These are phyloP conservation scores for Macaria liturata DNA, from an alignment of 2,888 invertebrate genomes.

Conservation along the genomic window DNA sequence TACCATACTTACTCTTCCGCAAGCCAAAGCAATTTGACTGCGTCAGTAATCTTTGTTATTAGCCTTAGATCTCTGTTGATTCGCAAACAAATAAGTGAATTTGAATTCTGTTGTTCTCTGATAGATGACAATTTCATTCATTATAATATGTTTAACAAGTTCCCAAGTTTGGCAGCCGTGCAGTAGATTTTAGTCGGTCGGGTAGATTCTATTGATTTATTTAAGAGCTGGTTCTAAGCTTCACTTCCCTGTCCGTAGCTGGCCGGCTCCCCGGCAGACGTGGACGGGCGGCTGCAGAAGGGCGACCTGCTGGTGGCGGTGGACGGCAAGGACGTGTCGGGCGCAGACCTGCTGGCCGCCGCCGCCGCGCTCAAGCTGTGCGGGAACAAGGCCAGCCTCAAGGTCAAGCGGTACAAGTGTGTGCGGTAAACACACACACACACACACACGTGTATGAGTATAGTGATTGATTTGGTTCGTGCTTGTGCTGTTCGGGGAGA, in stretches of 20 bases:
- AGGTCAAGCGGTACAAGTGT: constrained; percentile 93
- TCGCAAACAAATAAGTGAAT: too few relatives aligned
- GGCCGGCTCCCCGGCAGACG: constrained; percentile 93
- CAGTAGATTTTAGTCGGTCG: too few relatives aligned
- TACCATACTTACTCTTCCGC: too few relatives aligned
- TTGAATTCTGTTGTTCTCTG: too few relatives aligned
- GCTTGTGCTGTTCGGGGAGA: background rate
- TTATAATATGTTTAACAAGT: too few relatives aligned
- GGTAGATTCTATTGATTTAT: too few relatives aligned
- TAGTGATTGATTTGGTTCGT: background rate
- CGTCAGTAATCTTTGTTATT: too few relatives aligned
- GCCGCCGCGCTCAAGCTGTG: constrained; percentile 95
- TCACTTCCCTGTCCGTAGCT: constrained; percentile 80
- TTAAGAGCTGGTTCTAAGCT: too few relatives aligned
- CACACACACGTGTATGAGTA: too few relatives aligned
- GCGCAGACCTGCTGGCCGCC: constrained; percentile 91
- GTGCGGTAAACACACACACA: constrained; percentile 51
- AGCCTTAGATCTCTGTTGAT: too few relatives aligned
- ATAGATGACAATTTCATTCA: too few relatives aligned
- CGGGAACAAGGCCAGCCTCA: constrained; percentile 91
- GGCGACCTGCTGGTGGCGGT: constrained; percentile 96
- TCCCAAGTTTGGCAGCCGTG: too few relatives aligned
- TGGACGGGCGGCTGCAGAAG: constrained; percentile 94
- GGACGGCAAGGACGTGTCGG: constrained; percentile 92
- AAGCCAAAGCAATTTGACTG: background rate